Evolutionary conservation across 2,797 vertebrate species (phyloP), one percentile per base, ranked within the genome.

Genomic region (Clarias platycephalus): DNA sequence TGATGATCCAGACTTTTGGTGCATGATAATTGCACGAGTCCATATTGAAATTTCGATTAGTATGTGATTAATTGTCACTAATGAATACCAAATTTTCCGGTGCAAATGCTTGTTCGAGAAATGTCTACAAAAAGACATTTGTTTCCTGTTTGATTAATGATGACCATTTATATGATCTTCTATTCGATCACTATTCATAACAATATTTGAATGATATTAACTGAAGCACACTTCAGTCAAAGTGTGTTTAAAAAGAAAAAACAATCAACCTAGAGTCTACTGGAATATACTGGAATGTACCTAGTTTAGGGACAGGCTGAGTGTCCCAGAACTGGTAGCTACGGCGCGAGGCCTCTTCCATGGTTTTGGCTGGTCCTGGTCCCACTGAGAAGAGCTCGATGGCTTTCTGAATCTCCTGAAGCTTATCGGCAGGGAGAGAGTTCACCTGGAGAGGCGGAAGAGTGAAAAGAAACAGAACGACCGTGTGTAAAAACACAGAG

Each of bases 321-420:
- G 98, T 99, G 92, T 99, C 98, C 98, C 98, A 99, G 93, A 99
- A 99, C 92, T 99, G 98, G 92, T 99, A 99, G 93, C 97, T 99
- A 90, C 98, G 96, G 84, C 97, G 96, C 90, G 93, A 98, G 18
- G 98, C 98, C 89, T 99, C 98, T 89, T 99, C 98, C 98, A 99
- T 97, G 87, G 97, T 99, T 92, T 99, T 99, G 92, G 98, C 98
- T 86, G 98, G 97, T 81, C 97, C 97, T 84, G 98, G 97, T 71
- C 97, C 97, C 44, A 99, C 97, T 15, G 97, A 99, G 91, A 99
- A 98, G 83, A 99, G 94, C 88, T 99, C 98, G 12, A 99, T 99
- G 91, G 98, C 98, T 93, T 98, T 99, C 89, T 99, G 97, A 93
- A 99, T 98, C 93, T 97, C 96, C 88, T 97, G 96, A 88, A 97